Percentiles rank a stretch among this genome's conserved stretches.
These are phyloP conservation scores for Coregonus sp. DNA, from an alignment of 2,797 vertebrate species.

Conservation along the genomic window DNA sequence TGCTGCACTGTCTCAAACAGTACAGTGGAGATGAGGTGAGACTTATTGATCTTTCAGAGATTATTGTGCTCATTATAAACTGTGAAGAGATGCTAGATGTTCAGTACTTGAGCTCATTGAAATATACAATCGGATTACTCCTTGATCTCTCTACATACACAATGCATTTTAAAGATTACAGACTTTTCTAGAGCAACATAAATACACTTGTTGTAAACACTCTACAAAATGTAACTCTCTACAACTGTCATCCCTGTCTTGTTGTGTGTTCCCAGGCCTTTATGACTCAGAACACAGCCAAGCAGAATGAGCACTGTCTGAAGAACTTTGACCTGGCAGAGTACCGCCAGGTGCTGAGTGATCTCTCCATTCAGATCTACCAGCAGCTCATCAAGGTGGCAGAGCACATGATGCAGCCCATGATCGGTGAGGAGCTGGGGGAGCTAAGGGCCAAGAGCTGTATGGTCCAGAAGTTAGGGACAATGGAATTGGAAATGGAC, in stretches of 20 bases:
- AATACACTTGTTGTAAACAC: no score
- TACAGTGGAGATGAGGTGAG: conserved; percentile 94
- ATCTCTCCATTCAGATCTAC: conserved; percentile 97
- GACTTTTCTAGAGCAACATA: not conserved
- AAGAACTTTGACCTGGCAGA: conserved; percentile 96
- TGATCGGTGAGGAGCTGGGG: conserved; percentile 81
- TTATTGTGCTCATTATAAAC: no score
- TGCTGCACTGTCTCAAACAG: conserved; percentile 94
- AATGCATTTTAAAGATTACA: not conserved
- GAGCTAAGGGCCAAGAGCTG: not conserved
- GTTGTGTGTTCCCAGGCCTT: conserved; percentile 68
- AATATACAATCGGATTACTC: not conserved
- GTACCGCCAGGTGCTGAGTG: conserved; percentile 91
- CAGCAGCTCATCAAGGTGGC: conserved; percentile 91
- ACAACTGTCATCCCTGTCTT: not conserved
- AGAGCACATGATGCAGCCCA: conserved; percentile 82
- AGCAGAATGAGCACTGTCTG: conserved; percentile 95
- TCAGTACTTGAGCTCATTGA: not conserved
- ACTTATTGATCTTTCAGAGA: not conserved
- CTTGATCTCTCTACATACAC: not conserved
- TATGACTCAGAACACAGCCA: conserved; percentile 86
- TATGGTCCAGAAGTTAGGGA: not conserved
- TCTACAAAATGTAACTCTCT: not conserved
- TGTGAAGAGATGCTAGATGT: not conserved
- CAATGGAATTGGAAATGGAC: not conserved